phyloP scores from a whole-genome alignment of 2,888 invertebrate genomes.

The Pinctada fucata region DNA sequence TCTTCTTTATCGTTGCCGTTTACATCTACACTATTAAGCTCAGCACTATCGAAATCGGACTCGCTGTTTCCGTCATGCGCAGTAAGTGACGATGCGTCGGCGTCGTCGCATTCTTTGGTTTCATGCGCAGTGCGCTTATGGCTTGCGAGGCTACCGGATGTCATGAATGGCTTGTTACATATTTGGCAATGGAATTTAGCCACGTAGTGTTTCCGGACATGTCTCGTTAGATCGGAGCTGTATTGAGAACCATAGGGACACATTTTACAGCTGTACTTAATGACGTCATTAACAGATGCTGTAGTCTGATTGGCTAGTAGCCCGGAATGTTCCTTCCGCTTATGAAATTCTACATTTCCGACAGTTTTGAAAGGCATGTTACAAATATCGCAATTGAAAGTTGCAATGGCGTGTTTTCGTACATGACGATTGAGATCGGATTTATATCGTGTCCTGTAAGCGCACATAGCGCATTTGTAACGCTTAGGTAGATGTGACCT shows the following conservation, averaged over 20 bases:
- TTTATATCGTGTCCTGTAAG: constrained; percentile 54
- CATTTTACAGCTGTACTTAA: constrained; percentile 40
- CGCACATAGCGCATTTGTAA: constrained; percentile 53
- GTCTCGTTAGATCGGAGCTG: constrained; percentile 45
- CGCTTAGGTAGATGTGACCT: constrained; percentile 47
- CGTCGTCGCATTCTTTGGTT: not conserved
- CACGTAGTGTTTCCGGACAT: constrained; percentile 43
- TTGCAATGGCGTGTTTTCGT: constrained; percentile 45
- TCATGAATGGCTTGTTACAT: constrained; percentile 53
- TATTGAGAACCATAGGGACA: constrained; percentile 44
- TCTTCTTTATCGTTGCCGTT: constrained; percentile 11
- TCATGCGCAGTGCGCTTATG: constrained; percentile 45
- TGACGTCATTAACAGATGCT: constrained; percentile 13
- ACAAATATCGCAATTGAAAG: constrained; percentile 46
- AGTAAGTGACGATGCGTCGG: not conserved
- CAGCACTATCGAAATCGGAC: constrained; percentile 10
- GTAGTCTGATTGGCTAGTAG: constrained; percentile 14
- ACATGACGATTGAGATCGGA: constrained; percentile 54
- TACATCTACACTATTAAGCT: not conserved
- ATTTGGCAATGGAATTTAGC: constrained; percentile 48
- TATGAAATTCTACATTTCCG: constrained; percentile 47
- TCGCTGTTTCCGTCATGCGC: constrained; percentile 2
- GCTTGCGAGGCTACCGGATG: constrained; percentile 46
- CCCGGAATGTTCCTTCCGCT: constrained; percentile 44
- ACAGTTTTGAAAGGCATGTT: constrained; percentile 50